A percentile compares a stretch with the other conserved stretches of the same genome.
phyloP scores from a whole-genome alignment of 2,888 invertebrate genomes.

The Drosophila leonis region DNA sequence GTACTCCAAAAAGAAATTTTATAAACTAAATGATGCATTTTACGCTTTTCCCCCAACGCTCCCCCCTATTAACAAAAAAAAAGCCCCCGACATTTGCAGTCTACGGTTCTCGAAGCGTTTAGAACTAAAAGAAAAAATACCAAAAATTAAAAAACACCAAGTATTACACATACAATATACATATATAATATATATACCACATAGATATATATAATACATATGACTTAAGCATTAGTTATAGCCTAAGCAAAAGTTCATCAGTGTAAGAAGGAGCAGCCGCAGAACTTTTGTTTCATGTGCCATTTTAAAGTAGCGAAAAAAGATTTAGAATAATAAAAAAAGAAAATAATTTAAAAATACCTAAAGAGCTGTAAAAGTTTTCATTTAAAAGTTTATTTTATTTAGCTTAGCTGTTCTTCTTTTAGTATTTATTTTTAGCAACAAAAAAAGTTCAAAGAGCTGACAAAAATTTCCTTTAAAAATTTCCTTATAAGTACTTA shows the following conservation, averaged over 20 bases:
- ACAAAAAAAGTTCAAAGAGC: background rate
- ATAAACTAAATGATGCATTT: conserved; percentile 64
- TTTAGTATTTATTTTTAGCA: conserved; percentile 15
- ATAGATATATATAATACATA: conserved; percentile 38
- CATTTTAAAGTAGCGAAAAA: conserved; percentile 73
- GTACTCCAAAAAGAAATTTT: background rate
- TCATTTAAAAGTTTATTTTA: background rate
- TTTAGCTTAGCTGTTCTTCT: background rate
- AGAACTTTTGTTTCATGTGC: conserved; percentile 80
- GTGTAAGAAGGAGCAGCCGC: conserved; percentile 14
- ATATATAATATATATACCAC: conserved; percentile 46
- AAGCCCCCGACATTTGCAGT: conserved; percentile 66
- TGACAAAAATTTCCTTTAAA: background rate
- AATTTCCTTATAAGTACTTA: too few species aligned
- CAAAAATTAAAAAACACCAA: conserved; percentile 58
- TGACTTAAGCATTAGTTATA: conserved; percentile 40
- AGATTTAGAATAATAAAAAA: conserved; percentile 17
- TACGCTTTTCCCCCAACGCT: conserved; percentile 65
- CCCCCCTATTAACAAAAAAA: conserved; percentile 9
- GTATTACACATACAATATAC: conserved; percentile 67
- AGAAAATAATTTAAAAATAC: conserved; percentile 1
- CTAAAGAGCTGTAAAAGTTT: conserved; percentile 31
- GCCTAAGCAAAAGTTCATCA: conserved; percentile 18
- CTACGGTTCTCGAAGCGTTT: conserved; percentile 60
- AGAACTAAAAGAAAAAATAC: conserved; percentile 18